Evolutionary conservation across 2,888 invertebrate species (phyloP), one percentile per base, ranked within the genome.

Genomic region (Sericinus montela): DNA sequence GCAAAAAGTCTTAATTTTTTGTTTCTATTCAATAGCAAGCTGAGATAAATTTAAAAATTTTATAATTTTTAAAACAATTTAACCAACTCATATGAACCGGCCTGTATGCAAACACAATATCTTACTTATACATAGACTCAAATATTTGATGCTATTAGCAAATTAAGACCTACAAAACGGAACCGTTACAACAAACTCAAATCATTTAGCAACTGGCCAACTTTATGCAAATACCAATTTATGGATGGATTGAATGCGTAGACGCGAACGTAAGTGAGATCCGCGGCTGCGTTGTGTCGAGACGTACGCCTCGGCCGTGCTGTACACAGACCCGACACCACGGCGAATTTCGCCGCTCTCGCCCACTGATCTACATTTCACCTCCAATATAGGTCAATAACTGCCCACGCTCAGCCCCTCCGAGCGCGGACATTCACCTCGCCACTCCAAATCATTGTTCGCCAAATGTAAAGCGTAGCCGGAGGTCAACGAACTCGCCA

Each of bases 281-380:
- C 41, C 49, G 52, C 60, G 53, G 55, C 45, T 11, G 32, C 32
- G 11, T 11, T 10, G 32, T 11, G 11, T 4, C 11, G 32, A 32
- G 45, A 45, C 61, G 55, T 51, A 49, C 52, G 46, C 57, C 52
- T 42, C 51, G 54, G 46, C 56, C 49, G 44, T 32, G 49, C 36
- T 45, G 58, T 56, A 55, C 56, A 54, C 62, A 59, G 56, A 62
- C 56, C 61, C 66, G 72, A 70, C 75, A 80, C 77, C 69, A 75
- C 78, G 63, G 81, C 78, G 69, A 85, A 86, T 75, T 87, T 85
- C 83, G 86, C 85, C 84, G 83, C 85, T 83, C 80, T 89, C 88
- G 88, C 89, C 89, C 88, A 89, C 89, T 89, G 88, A 89, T 89
- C 89, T 88, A 89, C 89, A 88, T 89, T 89, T 87, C 80, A 86